phyloP scores from a whole-genome alignment of 1,140 invertebrate genomes.

The Calliopsis andreniformis region DNA sequence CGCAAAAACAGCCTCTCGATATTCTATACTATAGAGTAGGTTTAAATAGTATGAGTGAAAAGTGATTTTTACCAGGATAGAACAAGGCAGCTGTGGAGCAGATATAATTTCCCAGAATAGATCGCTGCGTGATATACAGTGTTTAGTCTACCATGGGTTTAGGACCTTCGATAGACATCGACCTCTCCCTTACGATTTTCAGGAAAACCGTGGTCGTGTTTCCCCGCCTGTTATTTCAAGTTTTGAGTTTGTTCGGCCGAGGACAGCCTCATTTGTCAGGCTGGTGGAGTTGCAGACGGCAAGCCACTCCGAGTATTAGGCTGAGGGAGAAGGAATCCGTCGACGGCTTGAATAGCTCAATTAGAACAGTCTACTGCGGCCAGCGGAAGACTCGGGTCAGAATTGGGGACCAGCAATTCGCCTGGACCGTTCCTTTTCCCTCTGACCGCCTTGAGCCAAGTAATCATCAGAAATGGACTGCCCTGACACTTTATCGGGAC shows the following conservation, averaged over 20 bases:
- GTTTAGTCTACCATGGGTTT: too few species aligned
- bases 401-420: not conserved
- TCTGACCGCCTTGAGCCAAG: not conserved
- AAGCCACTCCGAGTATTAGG: constrained; percentile 9
- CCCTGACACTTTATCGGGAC: too few species aligned
- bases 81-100: too few species aligned
- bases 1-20: too few species aligned
- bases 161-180: too few species aligned
- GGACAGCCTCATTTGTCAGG: not conserved
- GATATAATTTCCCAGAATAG: too few species aligned
- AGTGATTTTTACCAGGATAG: too few species aligned
- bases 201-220: not conserved
- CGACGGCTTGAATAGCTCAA: constrained; percentile 19
- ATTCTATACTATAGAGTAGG: too few species aligned
- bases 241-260: not conserved
- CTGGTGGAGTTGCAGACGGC: not conserved
- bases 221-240: not conserved
- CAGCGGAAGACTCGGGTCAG: constrained; percentile 4
- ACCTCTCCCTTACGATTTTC: too few species aligned
- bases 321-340: constrained; percentile 11
- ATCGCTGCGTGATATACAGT: too few species aligned
- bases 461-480: not conserved
- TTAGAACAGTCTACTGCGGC: constrained; percentile 14
- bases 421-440: too few species aligned
- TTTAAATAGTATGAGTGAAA: too few species aligned